Evolutionary conservation across 2,797 vertebrate species (phyloP).

Genomic region (Mus minutoides): DNA sequence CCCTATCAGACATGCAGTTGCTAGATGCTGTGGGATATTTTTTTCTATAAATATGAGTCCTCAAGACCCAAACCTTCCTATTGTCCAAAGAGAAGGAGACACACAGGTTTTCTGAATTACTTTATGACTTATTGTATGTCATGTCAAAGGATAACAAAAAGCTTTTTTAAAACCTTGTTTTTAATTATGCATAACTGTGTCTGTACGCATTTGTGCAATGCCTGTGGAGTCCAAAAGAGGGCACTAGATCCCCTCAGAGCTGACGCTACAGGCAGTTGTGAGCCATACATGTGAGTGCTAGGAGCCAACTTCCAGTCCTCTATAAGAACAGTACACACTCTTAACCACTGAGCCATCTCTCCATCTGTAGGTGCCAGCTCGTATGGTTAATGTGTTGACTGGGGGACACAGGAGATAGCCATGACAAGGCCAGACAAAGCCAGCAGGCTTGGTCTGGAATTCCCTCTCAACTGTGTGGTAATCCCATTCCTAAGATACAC

Average conservation of each 20-base stretch:
- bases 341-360: background rate
- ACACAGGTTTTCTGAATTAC: background rate
- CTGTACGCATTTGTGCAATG: background rate
- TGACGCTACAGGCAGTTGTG: background rate
- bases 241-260: background rate
- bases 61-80: background rate
- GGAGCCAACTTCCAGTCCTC: background rate
- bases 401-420: background rate
- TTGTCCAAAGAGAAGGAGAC: background rate
- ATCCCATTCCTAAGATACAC: background rate
- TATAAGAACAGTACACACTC: background rate
- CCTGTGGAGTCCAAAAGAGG: background rate
- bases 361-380: background rate
- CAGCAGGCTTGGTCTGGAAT: background rate
- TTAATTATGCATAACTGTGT: background rate
- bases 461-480: background rate
- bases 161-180: background rate
- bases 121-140: background rate
- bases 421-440: background rate
- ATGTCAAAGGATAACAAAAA: background rate
- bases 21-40: conserved; percentile 48
- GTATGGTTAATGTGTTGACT: background rate
- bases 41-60: conserved; percentile 50
- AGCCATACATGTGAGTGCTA: background rate
- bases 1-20: conserved; percentile 66